Conservation (phyloP, 2,888 invertebrate species). For the Dynastes maya region DNA sequence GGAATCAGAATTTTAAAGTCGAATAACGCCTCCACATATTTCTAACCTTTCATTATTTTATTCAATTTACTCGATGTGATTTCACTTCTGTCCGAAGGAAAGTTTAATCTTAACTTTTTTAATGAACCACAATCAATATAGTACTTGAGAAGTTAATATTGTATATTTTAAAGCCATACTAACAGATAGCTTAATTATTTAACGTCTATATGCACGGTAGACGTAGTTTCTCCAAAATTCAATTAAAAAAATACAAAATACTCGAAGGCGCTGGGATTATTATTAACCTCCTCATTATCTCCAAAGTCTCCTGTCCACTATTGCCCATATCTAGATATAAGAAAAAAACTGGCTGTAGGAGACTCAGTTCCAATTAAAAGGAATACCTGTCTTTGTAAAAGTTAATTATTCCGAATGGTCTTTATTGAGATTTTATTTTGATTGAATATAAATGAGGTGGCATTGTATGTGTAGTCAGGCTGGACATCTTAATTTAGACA, state of each 20-base stretch:
- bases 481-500: slow-evolving; percentile 63
- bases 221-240: slow-evolving; percentile 1
- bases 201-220: too few relatives aligned
- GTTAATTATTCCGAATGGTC: slow-evolving; percentile 41
- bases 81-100: too few relatives aligned
- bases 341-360: slow-evolving; percentile 18
- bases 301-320: slow-evolving; percentile 9
- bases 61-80: too few relatives aligned
- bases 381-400: slow-evolving; percentile 36
- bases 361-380: slow-evolving; percentile 43
- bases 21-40: too few relatives aligned
- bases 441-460: slow-evolving; percentile 65
- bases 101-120: too few relatives aligned
- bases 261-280: slow-evolving; percentile 22
- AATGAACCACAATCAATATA: too few relatives aligned
- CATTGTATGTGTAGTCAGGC: slow-evolving; percentile 54
- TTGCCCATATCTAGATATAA: slow-evolving; percentile 26
- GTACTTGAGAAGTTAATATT: too few relatives aligned
- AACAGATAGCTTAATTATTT: too few relatives aligned
- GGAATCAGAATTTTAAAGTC: too few relatives aligned
- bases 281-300: slow-evolving; percentile 32
- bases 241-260: slow-evolving; percentile 25
- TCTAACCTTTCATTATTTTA: too few relatives aligned
- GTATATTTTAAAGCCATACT: too few relatives aligned
- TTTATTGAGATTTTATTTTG: slow-evolving; percentile 51